These are phyloP conservation scores for Mycteria americana DNA, from an alignment of 2,797 vertebrate species.

Conservation along the genomic window DNA sequence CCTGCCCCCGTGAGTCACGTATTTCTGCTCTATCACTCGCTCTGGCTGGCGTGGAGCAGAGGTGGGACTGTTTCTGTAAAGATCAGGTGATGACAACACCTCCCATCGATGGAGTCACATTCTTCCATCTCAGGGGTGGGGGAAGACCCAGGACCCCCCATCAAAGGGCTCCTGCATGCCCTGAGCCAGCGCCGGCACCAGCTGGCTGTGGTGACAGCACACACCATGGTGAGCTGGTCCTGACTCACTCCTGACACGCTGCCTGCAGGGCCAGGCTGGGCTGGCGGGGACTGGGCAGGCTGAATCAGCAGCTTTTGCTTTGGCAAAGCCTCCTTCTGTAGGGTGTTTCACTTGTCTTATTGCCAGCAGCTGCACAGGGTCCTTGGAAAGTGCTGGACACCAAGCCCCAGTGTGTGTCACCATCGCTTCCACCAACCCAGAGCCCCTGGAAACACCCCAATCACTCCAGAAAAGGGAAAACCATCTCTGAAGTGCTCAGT, in stretches of 20 bases:
- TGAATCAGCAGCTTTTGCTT: background rate
- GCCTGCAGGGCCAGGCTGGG: slow-evolving; percentile 9
- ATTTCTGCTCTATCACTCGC: background rate
- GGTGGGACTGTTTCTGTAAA: background rate
- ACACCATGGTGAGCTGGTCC: background rate
- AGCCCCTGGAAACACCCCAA: background rate
- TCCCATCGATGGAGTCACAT: background rate
- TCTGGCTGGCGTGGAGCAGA: accelerated
- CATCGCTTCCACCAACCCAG: background rate
- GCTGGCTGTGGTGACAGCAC: background rate
- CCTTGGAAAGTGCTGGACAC: background rate
- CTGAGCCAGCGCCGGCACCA: background rate
- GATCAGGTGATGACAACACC: too few species aligned
- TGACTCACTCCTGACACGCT: background rate
- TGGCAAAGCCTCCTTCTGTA: background rate
- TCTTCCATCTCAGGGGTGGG: background rate
- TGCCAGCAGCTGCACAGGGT: background rate
- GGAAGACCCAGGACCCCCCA: too few species aligned
- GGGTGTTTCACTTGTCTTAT: background rate
- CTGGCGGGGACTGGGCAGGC: background rate
- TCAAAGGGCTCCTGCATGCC: background rate
- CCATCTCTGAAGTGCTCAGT: background rate
- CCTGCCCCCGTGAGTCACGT: background rate
- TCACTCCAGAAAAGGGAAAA: background rate
- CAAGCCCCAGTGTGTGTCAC: background rate